phyloP scores from a whole-genome alignment of 1,140 invertebrate species.

The Varroa destructor region DNA sequence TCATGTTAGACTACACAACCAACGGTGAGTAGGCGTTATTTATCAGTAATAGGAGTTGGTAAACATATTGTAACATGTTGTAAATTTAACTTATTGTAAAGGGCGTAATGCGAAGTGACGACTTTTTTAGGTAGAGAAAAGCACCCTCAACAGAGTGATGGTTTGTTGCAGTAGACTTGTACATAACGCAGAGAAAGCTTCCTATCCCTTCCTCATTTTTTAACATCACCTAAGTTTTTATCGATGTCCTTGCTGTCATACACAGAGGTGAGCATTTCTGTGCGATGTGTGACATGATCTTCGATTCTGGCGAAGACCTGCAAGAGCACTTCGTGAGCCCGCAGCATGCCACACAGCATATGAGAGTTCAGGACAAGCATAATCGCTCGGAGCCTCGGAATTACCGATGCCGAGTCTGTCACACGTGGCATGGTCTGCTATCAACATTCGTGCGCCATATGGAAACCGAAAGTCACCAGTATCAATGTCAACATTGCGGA shows the following conservation, averaged over 20 bases:
- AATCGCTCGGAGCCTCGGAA: constrained; percentile 37
- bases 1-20: constrained; percentile 33
- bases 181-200: too few species aligned
- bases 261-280: constrained; percentile 19
- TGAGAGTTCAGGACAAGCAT: constrained; percentile 36
- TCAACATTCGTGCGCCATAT: constrained; percentile 37
- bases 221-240: not conserved
- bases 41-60: too few species aligned
- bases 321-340: constrained; percentile 36
- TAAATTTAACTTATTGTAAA: too few species aligned
- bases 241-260: not conserved
- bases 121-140: too few species aligned
- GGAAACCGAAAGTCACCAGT: constrained; percentile 37
- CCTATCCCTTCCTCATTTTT: not conserved
- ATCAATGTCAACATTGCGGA: constrained; percentile 36
- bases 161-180: too few species aligned
- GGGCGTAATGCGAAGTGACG: too few species aligned
- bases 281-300: constrained; percentile 35
- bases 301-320: constrained; percentile 35
- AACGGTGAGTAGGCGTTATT: constrained; percentile 3
- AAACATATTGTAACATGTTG: too few species aligned
- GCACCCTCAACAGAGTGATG: too few species aligned
- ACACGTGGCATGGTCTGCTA: constrained; percentile 37
- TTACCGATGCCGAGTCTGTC: constrained; percentile 38
- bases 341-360: constrained; percentile 37